Conservation (phyloP, 2,113 vertebrate species). For the Triplophysa siluroides region DNA sequence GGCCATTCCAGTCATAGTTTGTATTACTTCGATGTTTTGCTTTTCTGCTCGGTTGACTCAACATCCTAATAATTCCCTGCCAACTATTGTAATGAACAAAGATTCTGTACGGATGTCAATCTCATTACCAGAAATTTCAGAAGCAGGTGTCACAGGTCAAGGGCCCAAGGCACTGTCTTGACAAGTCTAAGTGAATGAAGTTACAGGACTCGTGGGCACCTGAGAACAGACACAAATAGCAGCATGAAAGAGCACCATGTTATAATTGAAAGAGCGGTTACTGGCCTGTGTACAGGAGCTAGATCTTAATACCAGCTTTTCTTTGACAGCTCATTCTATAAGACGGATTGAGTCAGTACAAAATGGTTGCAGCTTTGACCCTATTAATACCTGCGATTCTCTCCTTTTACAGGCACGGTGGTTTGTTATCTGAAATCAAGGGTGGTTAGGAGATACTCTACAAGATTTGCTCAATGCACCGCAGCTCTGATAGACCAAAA, state of each 20-base stretch:
- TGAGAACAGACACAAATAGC: constrained; percentile 22
- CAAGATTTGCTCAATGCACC: constrained; percentile 13
- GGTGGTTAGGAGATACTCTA: not conserved
- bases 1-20: not conserved
- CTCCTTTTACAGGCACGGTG: not conserved
- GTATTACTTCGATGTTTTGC: not conserved
- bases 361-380: not conserved
- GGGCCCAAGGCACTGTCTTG: constrained; percentile 21
- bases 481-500: constrained; percentile 13
- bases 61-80: not conserved
- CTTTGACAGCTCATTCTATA: constrained; percentile 26
- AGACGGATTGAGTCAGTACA: not conserved
- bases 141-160: constrained; percentile 17
- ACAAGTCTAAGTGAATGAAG: constrained; percentile 31
- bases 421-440: constrained; percentile 16
- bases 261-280: constrained; percentile 14
- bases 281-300: constrained; percentile 8
- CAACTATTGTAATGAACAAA: constrained; percentile 32
- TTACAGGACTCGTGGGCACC: constrained; percentile 16
- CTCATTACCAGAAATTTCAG: constrained; percentile 39
- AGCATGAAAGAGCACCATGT: constrained; percentile 8
- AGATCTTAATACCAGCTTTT: constrained; percentile 19
- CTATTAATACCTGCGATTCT: constrained; percentile 23
- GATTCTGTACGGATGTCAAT: constrained; percentile 28
- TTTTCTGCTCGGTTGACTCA: constrained; percentile 10